These are phyloP conservation scores for Heliangelus exortis DNA, from an alignment of 2,797 vertebrate species.

Conservation along the genomic window DNA sequence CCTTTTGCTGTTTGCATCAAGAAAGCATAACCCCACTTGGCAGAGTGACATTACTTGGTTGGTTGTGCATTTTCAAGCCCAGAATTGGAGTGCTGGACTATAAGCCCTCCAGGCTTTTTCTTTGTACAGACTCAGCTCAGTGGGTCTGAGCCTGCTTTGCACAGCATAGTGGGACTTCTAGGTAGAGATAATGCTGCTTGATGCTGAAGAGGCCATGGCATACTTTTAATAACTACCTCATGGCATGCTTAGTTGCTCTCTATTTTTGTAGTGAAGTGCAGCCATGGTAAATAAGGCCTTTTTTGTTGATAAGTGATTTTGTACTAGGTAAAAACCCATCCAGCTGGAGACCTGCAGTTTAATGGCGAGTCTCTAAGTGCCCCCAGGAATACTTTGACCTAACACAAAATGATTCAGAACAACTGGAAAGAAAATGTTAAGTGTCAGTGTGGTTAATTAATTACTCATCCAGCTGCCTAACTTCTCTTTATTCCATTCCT, in stretches of 20 bases:
- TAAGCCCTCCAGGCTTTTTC: neutral
- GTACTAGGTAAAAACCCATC: neutral
- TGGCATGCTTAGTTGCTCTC: neutral
- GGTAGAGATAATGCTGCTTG: neutral
- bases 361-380: neutral
- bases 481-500: neutral
- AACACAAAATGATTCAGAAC: neutral
- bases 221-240: neutral
- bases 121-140: neutral
- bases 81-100: neutral
- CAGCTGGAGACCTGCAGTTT: neutral
- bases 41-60: neutral
- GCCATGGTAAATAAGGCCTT: neutral
- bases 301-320: neutral
- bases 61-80: neutral
- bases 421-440: constrained; percentile 6
- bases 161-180: neutral
- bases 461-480: neutral
- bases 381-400: neutral
- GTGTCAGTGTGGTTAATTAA: neutral
- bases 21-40: neutral
- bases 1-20: neutral
- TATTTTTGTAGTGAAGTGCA: neutral
- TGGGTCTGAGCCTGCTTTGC: neutral
- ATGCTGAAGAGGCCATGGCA: neutral